phyloP scores from a whole-genome alignment of 2,888 invertebrate genomes.

The Hyposoter dolosus region DNA sequence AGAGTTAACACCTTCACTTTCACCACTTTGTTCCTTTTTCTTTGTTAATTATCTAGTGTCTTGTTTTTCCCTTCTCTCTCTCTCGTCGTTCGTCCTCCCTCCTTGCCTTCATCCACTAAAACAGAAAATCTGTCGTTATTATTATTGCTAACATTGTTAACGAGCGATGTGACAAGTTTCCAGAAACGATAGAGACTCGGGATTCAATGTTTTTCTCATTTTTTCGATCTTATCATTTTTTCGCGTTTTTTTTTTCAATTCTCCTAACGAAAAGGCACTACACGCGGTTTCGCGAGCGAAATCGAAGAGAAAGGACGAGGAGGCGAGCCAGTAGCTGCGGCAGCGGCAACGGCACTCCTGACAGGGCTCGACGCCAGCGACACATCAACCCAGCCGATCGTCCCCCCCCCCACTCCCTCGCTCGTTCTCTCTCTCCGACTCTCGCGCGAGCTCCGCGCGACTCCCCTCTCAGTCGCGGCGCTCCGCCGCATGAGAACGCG shows the following conservation, averaged over 20 bases:
- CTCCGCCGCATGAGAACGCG: neutral
- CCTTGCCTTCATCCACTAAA: constrained; percentile 61
- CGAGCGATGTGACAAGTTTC: neutral
- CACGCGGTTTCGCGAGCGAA: constrained; percentile 52
- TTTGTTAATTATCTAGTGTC: constrained; percentile 36
- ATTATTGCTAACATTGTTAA: constrained; percentile 16
- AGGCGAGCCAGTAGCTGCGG: constrained; percentile 71
- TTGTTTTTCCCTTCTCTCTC: constrained; percentile 55
- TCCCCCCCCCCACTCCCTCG: constrained; percentile 11
- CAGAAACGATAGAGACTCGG: neutral
- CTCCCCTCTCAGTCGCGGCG: neutral
- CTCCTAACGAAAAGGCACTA: constrained; percentile 55
- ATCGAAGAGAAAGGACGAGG: constrained; percentile 63
- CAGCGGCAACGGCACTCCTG: constrained; percentile 76
- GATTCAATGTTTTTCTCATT: too few relatives aligned
- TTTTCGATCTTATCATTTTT: too few relatives aligned
- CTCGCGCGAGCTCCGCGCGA: neutral
- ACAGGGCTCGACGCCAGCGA: constrained; percentile 79
- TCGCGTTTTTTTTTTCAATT: neutral
- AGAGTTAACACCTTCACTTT: constrained; percentile 36
- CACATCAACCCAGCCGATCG: constrained; percentile 66
- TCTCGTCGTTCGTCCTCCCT: constrained; percentile 55
- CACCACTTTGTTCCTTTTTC: constrained; percentile 7
- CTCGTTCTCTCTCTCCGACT: neutral
- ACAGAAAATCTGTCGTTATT: constrained; percentile 41